phyloP scores from a whole-genome alignment of 2,797 vertebrate species.

The Leptatherina wallacei region DNA sequence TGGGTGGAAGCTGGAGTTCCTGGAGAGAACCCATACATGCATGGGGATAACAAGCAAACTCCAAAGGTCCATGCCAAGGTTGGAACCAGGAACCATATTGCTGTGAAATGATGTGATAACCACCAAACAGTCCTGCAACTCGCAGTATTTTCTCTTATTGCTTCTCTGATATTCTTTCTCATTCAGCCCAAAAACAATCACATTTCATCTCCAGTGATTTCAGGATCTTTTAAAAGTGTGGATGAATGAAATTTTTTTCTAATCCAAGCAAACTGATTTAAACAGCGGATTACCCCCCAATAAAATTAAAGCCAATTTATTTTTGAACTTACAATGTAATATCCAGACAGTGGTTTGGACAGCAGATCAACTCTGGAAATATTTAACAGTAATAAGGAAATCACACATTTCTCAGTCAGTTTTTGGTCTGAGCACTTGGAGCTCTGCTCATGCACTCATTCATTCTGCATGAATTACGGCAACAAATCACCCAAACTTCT shows the following conservation, averaged over 20 bases:
- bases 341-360: slow-evolving; percentile 1
- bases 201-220: neutral
- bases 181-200: too few species aligned
- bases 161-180: too few species aligned
- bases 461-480: slow-evolving; percentile 17
- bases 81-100: too few species aligned
- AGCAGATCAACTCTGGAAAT: neutral
- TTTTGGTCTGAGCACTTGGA: neutral
- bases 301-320: neutral
- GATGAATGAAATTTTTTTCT: neutral
- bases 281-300: neutral
- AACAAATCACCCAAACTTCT: slow-evolving; percentile 3
- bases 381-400: neutral
- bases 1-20: too few species aligned
- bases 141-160: too few species aligned
- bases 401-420: neutral
- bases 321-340: neutral
- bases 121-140: too few species aligned
- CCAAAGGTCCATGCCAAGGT: too few species aligned
- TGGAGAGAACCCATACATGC: too few species aligned
- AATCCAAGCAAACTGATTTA: neutral
- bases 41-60: too few species aligned
- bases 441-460: too few species aligned
- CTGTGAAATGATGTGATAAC: too few species aligned
- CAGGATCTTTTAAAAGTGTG: neutral